Base-by-base conservation (phyloP, 2,113 vertebrate species). In the Corythornis vintsioides region DNA sequence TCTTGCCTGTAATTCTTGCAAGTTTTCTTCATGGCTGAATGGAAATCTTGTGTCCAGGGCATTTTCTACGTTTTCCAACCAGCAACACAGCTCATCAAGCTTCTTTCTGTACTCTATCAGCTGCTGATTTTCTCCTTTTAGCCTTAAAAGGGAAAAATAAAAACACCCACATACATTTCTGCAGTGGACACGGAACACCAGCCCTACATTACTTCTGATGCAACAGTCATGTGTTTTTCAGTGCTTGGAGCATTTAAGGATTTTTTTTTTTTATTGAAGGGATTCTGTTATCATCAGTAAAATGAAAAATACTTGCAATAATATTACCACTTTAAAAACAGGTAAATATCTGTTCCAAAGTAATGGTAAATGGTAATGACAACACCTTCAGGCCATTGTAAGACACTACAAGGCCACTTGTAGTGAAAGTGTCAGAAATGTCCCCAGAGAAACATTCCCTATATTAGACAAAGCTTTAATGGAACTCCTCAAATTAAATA, bases 1-100 rank as follows among this genome's bases (percentile, higher is more conserved):
- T 81, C 95, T 97, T 97, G 98, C 99, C 98, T 98, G 98, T 66
- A 99, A 96, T 86, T 98, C 98, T 91, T 86, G 96, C 31, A 98
- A 89, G 92, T 97, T 98, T 91, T 96, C 97, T 83, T 98, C 98
- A 15, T 93, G 96, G 71, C 97, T 96, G 3, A 97, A 90, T 6
- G 96, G 42, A 20, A 98, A 96, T 47, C 97, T 96, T n/a, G 94
- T 89, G 24, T 94, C 94, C 56, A 98, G 92, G 15, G 97, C 94
- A 13, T 93, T 97, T 96, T 99, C 98, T 4, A 96, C 95, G 67
- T 98, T 98, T 80, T 98, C 96, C 79, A 99, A 75, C 99, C 99
- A 99, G 63, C 96, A 92, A 69, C 94, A 85, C 53, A 99, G 92
- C 28, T 98, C 98, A 17, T 98, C 97, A 10, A 98, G 92, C 56